Base-by-base conservation (phyloP, 2,797 vertebrate genomes). In the Cossypha niveicapilla region DNA sequence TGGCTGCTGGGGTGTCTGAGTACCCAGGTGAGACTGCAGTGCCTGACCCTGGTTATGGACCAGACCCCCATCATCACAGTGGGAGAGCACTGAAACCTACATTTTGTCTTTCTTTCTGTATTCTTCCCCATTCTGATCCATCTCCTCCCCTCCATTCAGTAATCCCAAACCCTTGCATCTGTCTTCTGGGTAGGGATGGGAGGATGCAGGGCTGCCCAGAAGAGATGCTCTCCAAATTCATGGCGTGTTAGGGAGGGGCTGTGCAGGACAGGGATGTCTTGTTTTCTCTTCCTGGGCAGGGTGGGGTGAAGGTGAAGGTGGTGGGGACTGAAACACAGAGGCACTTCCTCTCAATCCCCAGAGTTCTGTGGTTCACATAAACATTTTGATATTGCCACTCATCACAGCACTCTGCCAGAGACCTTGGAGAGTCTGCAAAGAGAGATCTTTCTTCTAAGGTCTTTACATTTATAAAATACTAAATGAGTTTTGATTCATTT, bases 31-130 rank as follows among this genome's bases (percentile, higher is more conserved):
- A 63, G 76, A 11, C 18, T 81, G 56, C 19, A 34, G 22, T 74
- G 42, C 54, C 57, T 61, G 62, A 10, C 18, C 47, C 0, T 50
- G 48, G 2, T 11, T 28, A 28, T 30, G 0, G 30, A 27, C 68
- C 67, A 82, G 30, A 47, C 10, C 18, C 44, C 9, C 42, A 32
- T 18, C 37, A n/a, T 27, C 32, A 44, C 45, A 22, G 24, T 35
- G 27, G 24, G 39, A 68, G 13, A 41, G 22, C 14, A 3, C 42
- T 6, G 30, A 42, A 66, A 42, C 39, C 34, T 66, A 4, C 11
- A 6, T 71, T 92, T 54, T 41, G 7, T 35, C 39, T 60, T 68
- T 37, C 27, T 37, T 89, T 50, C 34, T 57, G 8, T 32, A 3
- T 62, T 78, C 78, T 82, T 22, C n/a, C 51, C 34, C 35, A 37